A percentile compares a stretch with the other conserved stretches of the same genome.
These are phyloP conservation scores for Caenorhabditis panamensis DNA, from an alignment of 2,888 invertebrate species.

Conservation along the genomic window DNA sequence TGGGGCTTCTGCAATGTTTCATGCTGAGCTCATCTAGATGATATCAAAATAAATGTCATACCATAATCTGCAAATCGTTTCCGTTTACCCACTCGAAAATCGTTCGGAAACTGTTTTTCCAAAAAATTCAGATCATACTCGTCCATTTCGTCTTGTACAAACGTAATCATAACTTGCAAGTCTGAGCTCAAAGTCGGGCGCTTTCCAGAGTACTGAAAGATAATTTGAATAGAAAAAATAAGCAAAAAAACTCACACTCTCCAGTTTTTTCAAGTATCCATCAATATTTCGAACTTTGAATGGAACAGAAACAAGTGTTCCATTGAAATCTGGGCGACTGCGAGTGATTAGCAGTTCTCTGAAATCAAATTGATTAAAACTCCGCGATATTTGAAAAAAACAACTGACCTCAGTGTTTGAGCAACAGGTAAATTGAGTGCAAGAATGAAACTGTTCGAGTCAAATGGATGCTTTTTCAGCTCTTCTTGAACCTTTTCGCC, in stretches of 20 bases:
- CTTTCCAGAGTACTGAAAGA: conserved; percentile 72
- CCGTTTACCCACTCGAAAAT: conserved; percentile 53
- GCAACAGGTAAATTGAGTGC: conserved; percentile 77
- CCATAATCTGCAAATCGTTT: conserved; percentile 7
- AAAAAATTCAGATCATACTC: conserved; percentile 71
- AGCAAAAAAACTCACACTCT: conserved; percentile 26
- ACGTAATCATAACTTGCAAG: conserved; percentile 75
- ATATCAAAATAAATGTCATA: too few species aligned
- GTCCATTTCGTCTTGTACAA: conserved; percentile 77
- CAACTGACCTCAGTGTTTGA: conserved; percentile 71
- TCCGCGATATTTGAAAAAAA: conserved; percentile 44
- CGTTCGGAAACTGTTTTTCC: conserved; percentile 70
- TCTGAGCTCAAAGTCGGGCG: conserved; percentile 77
- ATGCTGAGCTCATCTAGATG: neutral
- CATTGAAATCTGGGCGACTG: conserved; percentile 68
- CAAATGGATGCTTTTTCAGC: conserved; percentile 73
- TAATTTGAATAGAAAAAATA: neutral
- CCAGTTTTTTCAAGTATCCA: conserved; percentile 65
- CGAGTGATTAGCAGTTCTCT: conserved; percentile 61
- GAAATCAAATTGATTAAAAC: conserved; percentile 1
- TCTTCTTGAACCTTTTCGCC: conserved; percentile 62
- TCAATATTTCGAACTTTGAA: conserved; percentile 73
- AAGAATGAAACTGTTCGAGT: conserved; percentile 76
- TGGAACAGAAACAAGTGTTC: conserved; percentile 69
- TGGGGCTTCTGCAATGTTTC: conserved; percentile 27